These are phyloP conservation scores for Octopus bimaculoides DNA, from an alignment of 1,140 invertebrate species.

Conservation along the genomic window DNA sequence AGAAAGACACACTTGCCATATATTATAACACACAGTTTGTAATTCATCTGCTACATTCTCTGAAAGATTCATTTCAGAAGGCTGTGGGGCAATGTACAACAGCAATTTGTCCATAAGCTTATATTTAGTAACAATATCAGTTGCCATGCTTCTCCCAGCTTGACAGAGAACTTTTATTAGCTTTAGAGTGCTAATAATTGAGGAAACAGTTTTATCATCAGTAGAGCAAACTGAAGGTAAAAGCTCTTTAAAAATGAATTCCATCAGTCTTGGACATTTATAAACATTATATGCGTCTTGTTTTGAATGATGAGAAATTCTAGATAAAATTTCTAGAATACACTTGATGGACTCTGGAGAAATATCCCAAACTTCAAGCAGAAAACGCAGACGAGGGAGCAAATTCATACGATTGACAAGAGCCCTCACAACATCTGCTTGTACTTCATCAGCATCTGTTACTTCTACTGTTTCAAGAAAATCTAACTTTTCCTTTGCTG, in stretches of 20 bases:
- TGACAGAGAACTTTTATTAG: slow-evolving; percentile 54
- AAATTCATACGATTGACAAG: slow-evolving; percentile 73
- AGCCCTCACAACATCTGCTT: slow-evolving; percentile 61
- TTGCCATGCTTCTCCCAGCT: slow-evolving; percentile 51
- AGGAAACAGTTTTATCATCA: background rate
- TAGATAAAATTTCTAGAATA: slow-evolving; percentile 54
- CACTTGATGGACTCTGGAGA: slow-evolving; percentile 46
- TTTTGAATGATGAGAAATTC: slow-evolving; percentile 54
- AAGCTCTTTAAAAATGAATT: slow-evolving; percentile 48
- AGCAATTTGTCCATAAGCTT: slow-evolving; percentile 28
- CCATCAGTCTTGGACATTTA: slow-evolving; percentile 30
- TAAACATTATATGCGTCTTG: slow-evolving; percentile 51
- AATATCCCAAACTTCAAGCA: slow-evolving; percentile 47
- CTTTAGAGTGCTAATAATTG: slow-evolving; percentile 44
- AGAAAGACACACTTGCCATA: slow-evolving; percentile 56
- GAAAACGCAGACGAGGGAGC: slow-evolving; percentile 65
- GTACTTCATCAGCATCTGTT: slow-evolving; percentile 80
- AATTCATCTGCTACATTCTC: slow-evolving; percentile 46
- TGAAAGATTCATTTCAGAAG: slow-evolving; percentile 48
- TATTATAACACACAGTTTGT: slow-evolving; percentile 53
- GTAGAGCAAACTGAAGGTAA: slow-evolving; percentile 34
- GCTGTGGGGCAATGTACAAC: slow-evolving; percentile 18
- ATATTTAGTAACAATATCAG: slow-evolving; percentile 40
- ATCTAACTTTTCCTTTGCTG: slow-evolving; percentile 53
- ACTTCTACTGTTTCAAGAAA: slow-evolving; percentile 62